Base-by-base conservation (phyloP, 2,797 vertebrate genomes). In the Oryzias sinensis region DNA sequence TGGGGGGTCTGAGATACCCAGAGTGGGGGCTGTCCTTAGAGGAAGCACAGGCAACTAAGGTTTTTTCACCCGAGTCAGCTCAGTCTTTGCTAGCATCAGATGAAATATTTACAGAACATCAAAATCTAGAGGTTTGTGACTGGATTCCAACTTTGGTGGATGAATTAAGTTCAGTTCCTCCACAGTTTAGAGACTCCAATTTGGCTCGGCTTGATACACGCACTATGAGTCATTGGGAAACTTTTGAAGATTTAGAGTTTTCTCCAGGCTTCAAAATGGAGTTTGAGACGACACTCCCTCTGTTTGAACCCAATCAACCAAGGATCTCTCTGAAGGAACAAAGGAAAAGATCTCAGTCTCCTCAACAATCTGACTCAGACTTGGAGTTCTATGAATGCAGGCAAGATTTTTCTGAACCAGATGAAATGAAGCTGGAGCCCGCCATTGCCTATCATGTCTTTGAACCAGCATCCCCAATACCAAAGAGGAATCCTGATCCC, bases 341-440 rank as follows among this genome's bases (percentile, higher is more conserved):
- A 16, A 45, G 66, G 15, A 46, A 46, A 11, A 61, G 61, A 27
- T 57, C 61, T 0, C 81, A 83, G 15, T 85, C 78, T 47, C 61
- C 71, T 4, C 55, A 70, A 25, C 66, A 51, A 5, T 86, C 86
- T 1, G 87, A 90, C 18, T 89, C 87, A 11, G 88, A 89, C 24
- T 4, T 44, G 15, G 91, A 93, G 56, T 92, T 91, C 68, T 91
- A 88, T 40, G 92, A 93, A 68, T 92, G 90, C 67, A 80, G 33
- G 44, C 87, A 91, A 76, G 90, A 93, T 44, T 48, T 70, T 29
- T 88, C 87, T 49, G 91, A 92, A 56, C 49, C 81, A 22, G 85
- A 88, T 6, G 79, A 86, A 8, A 20, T n/a, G 1, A 77, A 77
- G 50, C 16, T 40, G 16, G 80, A 79, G 11, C 58, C 59, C 8